Base-by-base conservation (phyloP, 1,140 invertebrate species). In the Hycleus cichorii region DNA sequence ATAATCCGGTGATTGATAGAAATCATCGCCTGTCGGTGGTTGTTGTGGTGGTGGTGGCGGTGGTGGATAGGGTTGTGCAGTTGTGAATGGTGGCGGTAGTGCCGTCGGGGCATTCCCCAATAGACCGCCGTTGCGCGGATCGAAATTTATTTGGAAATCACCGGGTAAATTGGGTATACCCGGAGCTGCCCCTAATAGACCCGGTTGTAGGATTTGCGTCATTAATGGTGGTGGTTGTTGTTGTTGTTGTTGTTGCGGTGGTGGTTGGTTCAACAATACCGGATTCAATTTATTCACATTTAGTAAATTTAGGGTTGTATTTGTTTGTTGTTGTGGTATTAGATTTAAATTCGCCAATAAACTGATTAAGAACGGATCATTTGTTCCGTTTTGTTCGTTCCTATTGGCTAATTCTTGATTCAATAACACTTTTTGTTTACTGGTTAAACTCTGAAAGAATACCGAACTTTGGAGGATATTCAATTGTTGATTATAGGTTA, bases 391-490 rank as follows among this genome's bases (percentile, higher is more conserved):
- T 44, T 68, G 63, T 43, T 72, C 68, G 39, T 25, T 58, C 26
- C 63, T 49, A 18, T 47, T 45, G 2, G 70, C 64, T 27, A 74
- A 47, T 69, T 84, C 76, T 64, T 84, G 82, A 68, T 85, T 86
- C 1, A 84, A 77, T 67, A 83, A 78, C 60, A 86, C 78, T 71
- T 85, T 86, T 65, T 84, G 81, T 52, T 82, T 84, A 46, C 82
- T 83, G 52, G 81, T 83, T 12, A 85, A 69, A 47, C 82, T 80
- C 66, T 81, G 83, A 64, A 84, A 86, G 78, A 83, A 85, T 25
- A 76, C 78, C 2, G 83, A 84, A 67, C 75, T 79, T 70, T 83
- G 82, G 42, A 84, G 66, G 39, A 83, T 75, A 38, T 71, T 78
- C 68, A 82, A 75, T 63, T 85, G 75, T 76, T 80, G 66, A 27